Conservation (phyloP, 2,888 invertebrate species). For the Diarsia dahlii region DNA sequence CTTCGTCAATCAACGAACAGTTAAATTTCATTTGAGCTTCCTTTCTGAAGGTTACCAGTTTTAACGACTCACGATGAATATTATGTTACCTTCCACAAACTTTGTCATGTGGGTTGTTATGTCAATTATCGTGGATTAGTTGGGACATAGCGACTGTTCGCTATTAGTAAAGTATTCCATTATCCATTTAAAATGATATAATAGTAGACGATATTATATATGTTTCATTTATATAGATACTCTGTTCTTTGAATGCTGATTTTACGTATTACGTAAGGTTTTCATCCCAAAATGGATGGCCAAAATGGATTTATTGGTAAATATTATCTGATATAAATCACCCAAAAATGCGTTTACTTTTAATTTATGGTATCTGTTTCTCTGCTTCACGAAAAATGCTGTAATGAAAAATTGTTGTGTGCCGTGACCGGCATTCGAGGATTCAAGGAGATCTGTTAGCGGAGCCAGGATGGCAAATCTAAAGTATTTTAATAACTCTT, state of each 20-base stretch:
- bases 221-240: neutral
- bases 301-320: constrained; percentile 44
- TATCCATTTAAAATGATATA: constrained; percentile 3
- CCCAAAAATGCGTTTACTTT: constrained; percentile 40
- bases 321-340: constrained; percentile 55
- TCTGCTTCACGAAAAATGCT: constrained; percentile 68
- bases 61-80: constrained; percentile 67
- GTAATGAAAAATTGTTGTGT: constrained; percentile 78
- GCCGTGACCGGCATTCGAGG: constrained; percentile 64
- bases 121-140: constrained; percentile 33
- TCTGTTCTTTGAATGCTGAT: neutral
- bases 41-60: constrained; percentile 77
- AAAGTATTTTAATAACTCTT: constrained; percentile 84
- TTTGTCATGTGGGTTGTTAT: constrained; percentile 51
- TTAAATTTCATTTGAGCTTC: constrained; percentile 87
- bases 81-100: constrained; percentile 73
- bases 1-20: constrained; percentile 87
- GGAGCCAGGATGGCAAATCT: constrained; percentile 66
- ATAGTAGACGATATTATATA: neutral
- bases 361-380: constrained; percentile 62
- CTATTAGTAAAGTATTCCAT: constrained; percentile 5
- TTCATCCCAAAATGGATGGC: neutral
- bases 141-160: constrained; percentile 9
- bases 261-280: neutral
- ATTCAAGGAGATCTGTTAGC: constrained; percentile 61